Evolutionary conservation across 1,140 invertebrate species (phyloP), one percentile per base, ranked within the genome.

Genomic region (Lepidurus apus): DNA sequence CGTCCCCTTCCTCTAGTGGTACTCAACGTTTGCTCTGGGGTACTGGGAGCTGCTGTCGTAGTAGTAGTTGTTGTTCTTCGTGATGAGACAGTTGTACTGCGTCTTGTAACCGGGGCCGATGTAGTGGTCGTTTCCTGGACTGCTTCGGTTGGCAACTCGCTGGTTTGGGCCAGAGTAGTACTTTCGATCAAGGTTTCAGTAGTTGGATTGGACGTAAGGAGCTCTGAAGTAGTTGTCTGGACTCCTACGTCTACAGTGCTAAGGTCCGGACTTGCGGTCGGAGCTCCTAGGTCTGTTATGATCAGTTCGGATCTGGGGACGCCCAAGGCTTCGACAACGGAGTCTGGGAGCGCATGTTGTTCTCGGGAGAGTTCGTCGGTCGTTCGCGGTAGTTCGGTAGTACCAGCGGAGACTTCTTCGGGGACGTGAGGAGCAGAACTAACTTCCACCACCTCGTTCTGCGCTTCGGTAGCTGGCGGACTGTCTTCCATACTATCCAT

Each of bases 401-500:
- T 42, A 24, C 44, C 74, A 7, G 42, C 1, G 24, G 74, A n/a
- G 17, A 21, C 9, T 8, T 45, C 75, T 75, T 75, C 73, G 17
- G 42, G 34, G 26, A 26, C 53, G 13, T 17, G 9, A 8, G 42
- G 4, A 11, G 47, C 9, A 42, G 43, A 34, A 11, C 44, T 17
- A n/a, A 11, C 7, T 26, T 77, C 43, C 10, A 17, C 10, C 24
- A 44, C 1, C 44, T 77, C 75, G 26, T 77, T 0, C 9, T 24
- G 21, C 21, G 1, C 45, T 45, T 43, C 34, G 10, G 42, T 42
- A 7, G 42, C 75, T 5, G 43, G 6, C 13, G 24, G 21, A 13
- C 5, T 47, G 17, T 77, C 75, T 77, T 77, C 75, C 47, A 65
- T 65, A 21, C 13, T 65, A 21, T 77, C 42, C 26, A 47, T 77